These are phyloP conservation scores for Tragelaphus eurycerus DNA, from an alignment of 2,797 vertebrate species.

Conservation along the genomic window DNA sequence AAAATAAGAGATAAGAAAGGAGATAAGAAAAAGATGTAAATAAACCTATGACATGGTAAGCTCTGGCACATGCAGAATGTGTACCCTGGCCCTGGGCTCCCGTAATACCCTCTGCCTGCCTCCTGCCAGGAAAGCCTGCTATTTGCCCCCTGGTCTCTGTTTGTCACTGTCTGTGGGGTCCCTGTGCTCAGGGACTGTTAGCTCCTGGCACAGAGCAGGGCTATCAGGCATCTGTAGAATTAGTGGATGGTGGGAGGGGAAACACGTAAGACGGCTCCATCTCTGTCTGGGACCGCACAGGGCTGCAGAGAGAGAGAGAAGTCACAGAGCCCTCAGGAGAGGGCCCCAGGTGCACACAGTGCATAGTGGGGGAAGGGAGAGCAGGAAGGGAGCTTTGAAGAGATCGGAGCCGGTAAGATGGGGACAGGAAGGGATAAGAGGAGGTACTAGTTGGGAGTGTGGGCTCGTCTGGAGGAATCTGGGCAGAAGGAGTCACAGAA, in stretches of 20 bases:
- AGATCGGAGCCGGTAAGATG: background rate
- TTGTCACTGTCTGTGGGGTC: background rate
- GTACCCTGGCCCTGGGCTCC: background rate
- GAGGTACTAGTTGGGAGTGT: background rate
- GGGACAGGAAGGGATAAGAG: background rate
- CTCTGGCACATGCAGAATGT: background rate
- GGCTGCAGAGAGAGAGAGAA: background rate
- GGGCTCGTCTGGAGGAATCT: background rate
- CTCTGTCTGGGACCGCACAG: background rate
- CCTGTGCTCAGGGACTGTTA: background rate
- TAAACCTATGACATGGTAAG: background rate
- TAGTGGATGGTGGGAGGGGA: background rate
- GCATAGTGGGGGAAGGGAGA: too few species aligned
- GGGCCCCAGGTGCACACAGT: background rate
- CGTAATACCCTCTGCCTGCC: too few species aligned
- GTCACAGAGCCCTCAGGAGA: background rate
- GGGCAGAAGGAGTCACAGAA: background rate
- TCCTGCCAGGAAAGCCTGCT: background rate
- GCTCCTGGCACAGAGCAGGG: background rate
- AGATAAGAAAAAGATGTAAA: background rate
- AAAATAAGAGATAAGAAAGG: too few species aligned
- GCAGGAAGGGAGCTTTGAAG: background rate
- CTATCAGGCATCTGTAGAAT: background rate
- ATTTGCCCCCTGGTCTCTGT: background rate
- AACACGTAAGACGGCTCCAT: background rate